Conservation (phyloP, 2,888 invertebrate species). For the Caenorhabditis becei region DNA sequence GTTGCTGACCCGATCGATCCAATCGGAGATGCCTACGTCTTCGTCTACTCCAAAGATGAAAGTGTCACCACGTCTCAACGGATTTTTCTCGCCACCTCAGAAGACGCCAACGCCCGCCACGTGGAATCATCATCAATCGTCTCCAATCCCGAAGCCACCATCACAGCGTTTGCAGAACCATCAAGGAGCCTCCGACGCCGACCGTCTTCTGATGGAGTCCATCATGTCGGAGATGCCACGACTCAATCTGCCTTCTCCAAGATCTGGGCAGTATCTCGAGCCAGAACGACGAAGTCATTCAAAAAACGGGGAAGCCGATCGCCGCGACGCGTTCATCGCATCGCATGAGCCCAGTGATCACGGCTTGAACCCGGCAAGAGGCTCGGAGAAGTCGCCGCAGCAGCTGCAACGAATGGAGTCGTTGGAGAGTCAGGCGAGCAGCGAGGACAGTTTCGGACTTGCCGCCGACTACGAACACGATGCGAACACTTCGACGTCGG, state of each 20-base stretch:
- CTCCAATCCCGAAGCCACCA: slow-evolving; percentile 21
- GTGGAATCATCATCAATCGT: slow-evolving; percentile 19
- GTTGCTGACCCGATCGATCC: slow-evolving; percentile 61
- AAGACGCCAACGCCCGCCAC: slow-evolving; percentile 1
- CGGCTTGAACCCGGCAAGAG: slow-evolving; percentile 19
- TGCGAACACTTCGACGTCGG: neutral
- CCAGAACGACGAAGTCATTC: slow-evolving; percentile 32
- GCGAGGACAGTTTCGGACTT: slow-evolving; percentile 56
- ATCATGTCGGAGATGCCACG: slow-evolving; percentile 60
- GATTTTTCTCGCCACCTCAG: slow-evolving; percentile 55
- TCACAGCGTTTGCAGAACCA: neutral
- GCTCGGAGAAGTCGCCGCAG: slow-evolving; percentile 22
- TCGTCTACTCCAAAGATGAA: slow-evolving; percentile 41
- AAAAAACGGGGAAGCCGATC: slow-evolving; percentile 70
- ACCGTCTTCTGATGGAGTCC: slow-evolving; percentile 57
- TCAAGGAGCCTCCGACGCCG: slow-evolving; percentile 12
- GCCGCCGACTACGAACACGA: neutral
- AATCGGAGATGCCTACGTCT: slow-evolving; percentile 59
- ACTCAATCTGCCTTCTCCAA: slow-evolving; percentile 10
- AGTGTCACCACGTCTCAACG: slow-evolving; percentile 47
- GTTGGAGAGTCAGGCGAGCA: slow-evolving; percentile 45
- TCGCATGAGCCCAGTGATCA: slow-evolving; percentile 61
- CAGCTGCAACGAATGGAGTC: slow-evolving; percentile 42
- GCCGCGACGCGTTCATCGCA: slow-evolving; percentile 57
- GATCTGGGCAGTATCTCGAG: slow-evolving; percentile 20